Evolutionary conservation across 2,113 vertebrate species (phyloP), one percentile per base, ranked within the genome.

Genomic region (Myotis lucifugus): DNA sequence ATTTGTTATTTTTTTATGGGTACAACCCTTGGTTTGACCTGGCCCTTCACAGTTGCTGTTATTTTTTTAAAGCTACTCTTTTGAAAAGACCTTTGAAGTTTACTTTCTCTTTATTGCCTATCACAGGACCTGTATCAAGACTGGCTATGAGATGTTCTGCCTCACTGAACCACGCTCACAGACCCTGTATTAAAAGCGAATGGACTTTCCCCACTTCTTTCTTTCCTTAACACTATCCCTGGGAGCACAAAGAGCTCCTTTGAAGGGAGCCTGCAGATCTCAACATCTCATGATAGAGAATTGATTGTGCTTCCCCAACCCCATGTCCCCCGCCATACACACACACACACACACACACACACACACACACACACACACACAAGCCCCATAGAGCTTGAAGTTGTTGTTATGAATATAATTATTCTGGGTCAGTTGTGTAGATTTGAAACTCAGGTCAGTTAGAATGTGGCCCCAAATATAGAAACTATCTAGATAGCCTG

Each of bases 361-460:
- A 46, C 46, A 46, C 46, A 46, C 46, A 46, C 46, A 46, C 46
- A 46, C 46, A 56, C 54, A 59, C 6, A 25, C 14, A 76, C 27
- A 95, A 85, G 21, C 14, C n/a, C 15, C 89, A 89, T 88, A 95
- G 95, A 95, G 89, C 88, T 94, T 89, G 82, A 95, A 94, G 74
- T 29, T 83, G 48, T 67, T 84, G 34, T 81, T 85, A 88, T 56
- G 67, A 74, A 56, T 77, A 86, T 83, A 77, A 70, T 96, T 93
- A 92, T 92, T 94, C 85, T 67, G 37, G 59, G 74, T 91, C 78
- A 89, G 56, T 48, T 96, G 78, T 83, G 76, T 54, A 95, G 21
- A 79, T 89, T 32, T 92, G 73, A 95, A 95, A 94, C 37, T 84
- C 54, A 86, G 32, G 48, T 37, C 84, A 27, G 42, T 32, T 56